These are phyloP conservation scores for Lepidurus apus DNA, from an alignment of 1,140 invertebrate species.

Conservation along the genomic window DNA sequence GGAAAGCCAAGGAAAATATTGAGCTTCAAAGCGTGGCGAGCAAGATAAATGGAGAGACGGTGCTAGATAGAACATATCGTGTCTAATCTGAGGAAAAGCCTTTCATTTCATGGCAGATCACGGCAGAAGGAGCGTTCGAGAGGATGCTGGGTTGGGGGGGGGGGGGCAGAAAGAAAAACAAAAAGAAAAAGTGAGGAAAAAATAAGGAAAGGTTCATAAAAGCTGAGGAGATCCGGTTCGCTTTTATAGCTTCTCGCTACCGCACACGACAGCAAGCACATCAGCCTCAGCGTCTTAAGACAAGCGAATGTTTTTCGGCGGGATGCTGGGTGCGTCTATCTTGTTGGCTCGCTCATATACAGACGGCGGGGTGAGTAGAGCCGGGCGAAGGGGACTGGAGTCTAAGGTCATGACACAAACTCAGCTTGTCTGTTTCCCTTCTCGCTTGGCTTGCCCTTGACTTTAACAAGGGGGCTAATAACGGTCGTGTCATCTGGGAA, in stretches of 20 bases:
- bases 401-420: constrained; percentile 5
- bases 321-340: background rate
- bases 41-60: background rate
- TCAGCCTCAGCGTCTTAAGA: constrained; percentile 7
- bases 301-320: background rate
- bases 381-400: background rate
- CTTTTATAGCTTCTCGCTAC: constrained; percentile 16
- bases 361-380: too few relatives aligned
- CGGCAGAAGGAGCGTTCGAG: background rate
- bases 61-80: background rate
- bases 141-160: background rate
- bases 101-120: constrained; percentile 17
- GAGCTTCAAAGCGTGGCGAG: background rate
- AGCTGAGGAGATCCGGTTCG: background rate
- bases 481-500: background rate
- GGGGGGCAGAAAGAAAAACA: background rate
- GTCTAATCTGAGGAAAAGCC: constrained; percentile 4
- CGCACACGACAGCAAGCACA: background rate
- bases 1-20: too few relatives aligned
- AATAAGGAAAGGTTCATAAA: background rate
- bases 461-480: background rate
- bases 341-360: background rate
- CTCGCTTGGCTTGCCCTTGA: background rate
- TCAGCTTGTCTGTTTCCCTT: background rate
- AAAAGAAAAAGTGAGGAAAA: background rate